Evolutionary conservation across 2,888 invertebrate species (phyloP), one percentile per base, ranked within the genome.

Genomic region (Sesamia inferens): DNA sequence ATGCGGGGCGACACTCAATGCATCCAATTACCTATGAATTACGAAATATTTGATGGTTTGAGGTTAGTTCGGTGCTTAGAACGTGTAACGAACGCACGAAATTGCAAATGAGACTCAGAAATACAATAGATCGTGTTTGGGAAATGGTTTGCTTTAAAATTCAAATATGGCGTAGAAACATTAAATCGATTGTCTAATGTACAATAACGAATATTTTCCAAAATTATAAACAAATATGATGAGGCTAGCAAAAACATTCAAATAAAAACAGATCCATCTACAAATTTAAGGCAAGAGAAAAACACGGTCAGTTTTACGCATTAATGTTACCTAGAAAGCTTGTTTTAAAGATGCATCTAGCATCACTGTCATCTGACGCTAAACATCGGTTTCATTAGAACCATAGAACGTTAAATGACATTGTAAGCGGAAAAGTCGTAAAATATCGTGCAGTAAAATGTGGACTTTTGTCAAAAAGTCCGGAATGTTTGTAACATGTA

Each of bases 401-500:
- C 42, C 39, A 71, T 71, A 76, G 80, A 77, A 83, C 72, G 63
- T 77, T 62, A 83, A 84, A 84, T 77, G 74, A 83, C 48, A 68
- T 71, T 61, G 72, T 71, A 55, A 67, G 64, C 22, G 54, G 48
- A 55, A 71, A 76, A 62, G 16, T 73, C 54, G 47, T 71, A 77
- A 67, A 72, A 74, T 57, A 72, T 70, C 19, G 48, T 22, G 22
- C 62, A 59, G 59, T 71, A 62, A 79, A 79, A 74, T 74, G 71
- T 84, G 58, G 65, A 65, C 51, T 54, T 80, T 83, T 77, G 80
- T 77, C 80, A 79, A 78, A 78, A 79, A 75, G 76, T 78, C 80
- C 55, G 1, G 58, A 84, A 78, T 78, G 80, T 74, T 76, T 64
- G 72, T 67, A 77, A 74, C 84, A 76, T 80, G 63, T 76, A 78